These are phyloP conservation scores for Psilopsiagon aymara DNA, from an alignment of 2,113 vertebrate genomes.

Conservation along the genomic window DNA sequence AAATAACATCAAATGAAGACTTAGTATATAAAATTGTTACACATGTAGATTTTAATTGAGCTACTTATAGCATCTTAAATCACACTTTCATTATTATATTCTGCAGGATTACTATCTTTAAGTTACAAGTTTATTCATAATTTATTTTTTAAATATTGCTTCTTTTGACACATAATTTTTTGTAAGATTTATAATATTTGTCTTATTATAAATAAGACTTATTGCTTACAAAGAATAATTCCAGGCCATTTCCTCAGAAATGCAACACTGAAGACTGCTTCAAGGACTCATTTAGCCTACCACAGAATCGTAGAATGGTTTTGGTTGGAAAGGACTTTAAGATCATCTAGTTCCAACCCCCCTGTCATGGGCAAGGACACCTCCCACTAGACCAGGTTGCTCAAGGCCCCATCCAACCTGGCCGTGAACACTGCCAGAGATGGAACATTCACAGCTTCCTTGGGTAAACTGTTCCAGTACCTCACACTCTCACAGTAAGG, in stretches of 20 bases:
- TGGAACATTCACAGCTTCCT: not conserved
- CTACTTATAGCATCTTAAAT: not conserved
- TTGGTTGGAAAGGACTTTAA: not conserved
- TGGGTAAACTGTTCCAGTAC: not conserved
- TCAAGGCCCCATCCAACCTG: not conserved
- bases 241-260: not conserved
- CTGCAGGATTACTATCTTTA: not conserved
- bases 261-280: not conserved
- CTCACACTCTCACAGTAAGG: not conserved
- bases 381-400: not conserved
- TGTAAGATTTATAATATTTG: not conserved
- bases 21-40: not conserved
- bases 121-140: not conserved
- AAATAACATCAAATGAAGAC: not conserved
- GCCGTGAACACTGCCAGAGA: not conserved
- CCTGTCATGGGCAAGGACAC: not conserved
- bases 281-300: not conserved
- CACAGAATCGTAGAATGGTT: not conserved
- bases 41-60: not conserved
- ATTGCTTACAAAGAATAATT: not conserved
- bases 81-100: not conserved
- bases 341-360: not conserved
- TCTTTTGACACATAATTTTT: not conserved
- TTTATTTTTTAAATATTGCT: not conserved
- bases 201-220: not conserved